phyloP scores from a whole-genome alignment of 92 coral and sea anemone species.

The Diadumene lineata region DNA sequence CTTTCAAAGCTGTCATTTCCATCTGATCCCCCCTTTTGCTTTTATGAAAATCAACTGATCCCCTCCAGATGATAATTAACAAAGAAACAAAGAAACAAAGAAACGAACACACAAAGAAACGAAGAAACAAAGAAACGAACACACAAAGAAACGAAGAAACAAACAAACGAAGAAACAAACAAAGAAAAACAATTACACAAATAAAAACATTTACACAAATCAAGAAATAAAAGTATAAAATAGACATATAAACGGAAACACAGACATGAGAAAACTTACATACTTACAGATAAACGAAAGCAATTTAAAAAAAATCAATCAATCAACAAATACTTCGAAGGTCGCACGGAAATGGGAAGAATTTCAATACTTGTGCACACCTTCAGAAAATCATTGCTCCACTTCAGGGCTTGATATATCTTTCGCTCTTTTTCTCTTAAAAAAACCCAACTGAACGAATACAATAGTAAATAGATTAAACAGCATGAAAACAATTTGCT shows the following conservation, averaged over 20 bases:
- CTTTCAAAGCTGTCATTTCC: too few species aligned
- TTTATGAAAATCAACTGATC: too few species aligned
- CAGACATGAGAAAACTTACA: too few species aligned
- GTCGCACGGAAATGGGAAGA: too few species aligned
- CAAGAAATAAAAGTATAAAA: background rate
- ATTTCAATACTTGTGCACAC: too few species aligned
- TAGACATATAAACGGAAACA: too few species aligned
- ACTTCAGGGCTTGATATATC: conserved; percentile 63
- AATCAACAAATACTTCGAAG: too few species aligned
- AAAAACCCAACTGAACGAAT: conserved; percentile 65
- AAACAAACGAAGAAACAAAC: conserved; percentile 2
- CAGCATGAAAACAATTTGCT: background rate
- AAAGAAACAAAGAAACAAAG: conserved; percentile 1
- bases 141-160: background rate
- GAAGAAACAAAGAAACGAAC: background rate
- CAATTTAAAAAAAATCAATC: too few species aligned
- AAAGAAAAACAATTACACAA: background rate
- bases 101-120: background rate
- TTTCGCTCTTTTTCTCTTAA: conserved; percentile 76
- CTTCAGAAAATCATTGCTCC: conserved; percentile 28
- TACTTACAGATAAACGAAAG: too few species aligned
- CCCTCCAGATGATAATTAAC: background rate
- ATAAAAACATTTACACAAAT: background rate
- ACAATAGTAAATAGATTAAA: background rate
- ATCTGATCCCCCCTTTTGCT: too few species aligned